These are phyloP conservation scores for Morpho helenor DNA, from an alignment of 2,888 invertebrate genomes.

Conservation along the genomic window DNA sequence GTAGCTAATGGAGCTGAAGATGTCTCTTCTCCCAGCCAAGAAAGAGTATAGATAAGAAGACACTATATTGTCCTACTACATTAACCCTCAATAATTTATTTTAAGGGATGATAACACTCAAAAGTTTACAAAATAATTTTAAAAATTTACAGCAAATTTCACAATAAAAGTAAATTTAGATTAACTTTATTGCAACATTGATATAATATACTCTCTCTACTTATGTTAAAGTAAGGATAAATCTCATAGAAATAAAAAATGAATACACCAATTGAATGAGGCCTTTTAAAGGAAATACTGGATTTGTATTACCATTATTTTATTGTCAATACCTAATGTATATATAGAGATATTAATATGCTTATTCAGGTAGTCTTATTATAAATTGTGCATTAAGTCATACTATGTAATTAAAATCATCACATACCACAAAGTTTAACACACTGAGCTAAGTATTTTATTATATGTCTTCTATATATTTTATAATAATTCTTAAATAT, in stretches of 20 bases:
- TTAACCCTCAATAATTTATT: conserved; percentile 60
- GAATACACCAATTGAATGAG: conserved; percentile 59
- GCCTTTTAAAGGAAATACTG: conserved; percentile 52
- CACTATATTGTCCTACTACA: conserved; percentile 31
- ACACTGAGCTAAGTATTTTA: conserved; percentile 12
- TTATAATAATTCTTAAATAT: conserved; percentile 12
- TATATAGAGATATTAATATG: conserved; percentile 13
- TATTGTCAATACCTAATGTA: conserved; percentile 15
- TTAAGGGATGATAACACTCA: conserved; percentile 66
- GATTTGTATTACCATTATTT: conserved; percentile 31
- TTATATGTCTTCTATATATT: conserved; percentile 13
- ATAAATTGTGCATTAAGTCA: conserved; percentile 6
- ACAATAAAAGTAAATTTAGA: conserved; percentile 1
- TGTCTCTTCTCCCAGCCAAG: conserved; percentile 68
- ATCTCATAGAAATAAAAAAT: conserved; percentile 19
- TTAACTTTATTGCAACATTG: conserved; percentile 9
- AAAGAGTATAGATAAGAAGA: conserved; percentile 52
- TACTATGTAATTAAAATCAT: conserved; percentile 4
- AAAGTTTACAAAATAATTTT: conserved; percentile 67
- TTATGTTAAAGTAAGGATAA: conserved; percentile 14
- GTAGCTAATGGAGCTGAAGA: conserved; percentile 72
- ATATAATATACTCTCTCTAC: conserved; percentile 13
- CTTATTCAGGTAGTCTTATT: conserved; percentile 18
- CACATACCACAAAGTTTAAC: conserved; percentile 4
- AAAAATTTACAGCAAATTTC: background rate